Evolutionary conservation across 2,113 vertebrate genomes (phyloP).

Genomic region (Phodopus roborovskii): DNA sequence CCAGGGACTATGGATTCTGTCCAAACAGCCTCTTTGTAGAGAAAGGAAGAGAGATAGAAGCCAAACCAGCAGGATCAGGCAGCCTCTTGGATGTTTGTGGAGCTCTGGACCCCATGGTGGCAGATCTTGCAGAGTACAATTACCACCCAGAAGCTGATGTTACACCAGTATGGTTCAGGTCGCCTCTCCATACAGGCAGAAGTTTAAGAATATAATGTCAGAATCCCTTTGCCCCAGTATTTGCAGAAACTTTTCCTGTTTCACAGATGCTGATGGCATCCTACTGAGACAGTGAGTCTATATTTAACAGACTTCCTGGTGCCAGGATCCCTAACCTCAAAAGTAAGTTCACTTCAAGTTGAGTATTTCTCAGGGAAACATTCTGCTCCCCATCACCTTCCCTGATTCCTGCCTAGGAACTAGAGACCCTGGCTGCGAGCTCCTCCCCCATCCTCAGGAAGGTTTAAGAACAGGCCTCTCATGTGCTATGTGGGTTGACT

Average conservation of each 20-base stretch:
- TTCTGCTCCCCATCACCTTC: not conserved
- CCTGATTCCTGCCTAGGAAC: not conserved
- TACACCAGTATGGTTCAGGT: not conserved
- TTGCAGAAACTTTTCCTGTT: not conserved
- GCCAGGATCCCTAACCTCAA: not conserved
- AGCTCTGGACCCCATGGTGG: not conserved
- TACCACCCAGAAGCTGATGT: not conserved
- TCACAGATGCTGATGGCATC: not conserved
- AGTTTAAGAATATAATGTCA: not conserved
- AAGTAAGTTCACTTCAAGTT: not conserved
- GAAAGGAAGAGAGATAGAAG: not conserved
- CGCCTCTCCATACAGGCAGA: not conserved
- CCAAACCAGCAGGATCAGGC: too few relatives aligned
- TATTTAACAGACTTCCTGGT: not conserved
- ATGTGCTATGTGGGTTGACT: not conserved
- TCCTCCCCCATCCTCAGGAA: not conserved
- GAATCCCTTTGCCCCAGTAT: not conserved
- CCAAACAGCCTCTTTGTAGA: not conserved
- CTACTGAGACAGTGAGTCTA: not conserved
- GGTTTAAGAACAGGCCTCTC: not conserved
- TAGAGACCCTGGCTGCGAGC: not conserved
- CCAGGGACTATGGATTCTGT: not conserved
- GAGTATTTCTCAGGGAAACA: not conserved
- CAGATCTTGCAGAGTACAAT: not conserved
- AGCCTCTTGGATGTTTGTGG: too few relatives aligned